Conservation (phyloP, 2,888 invertebrate genomes). For the Erebia epiphron region DNA sequence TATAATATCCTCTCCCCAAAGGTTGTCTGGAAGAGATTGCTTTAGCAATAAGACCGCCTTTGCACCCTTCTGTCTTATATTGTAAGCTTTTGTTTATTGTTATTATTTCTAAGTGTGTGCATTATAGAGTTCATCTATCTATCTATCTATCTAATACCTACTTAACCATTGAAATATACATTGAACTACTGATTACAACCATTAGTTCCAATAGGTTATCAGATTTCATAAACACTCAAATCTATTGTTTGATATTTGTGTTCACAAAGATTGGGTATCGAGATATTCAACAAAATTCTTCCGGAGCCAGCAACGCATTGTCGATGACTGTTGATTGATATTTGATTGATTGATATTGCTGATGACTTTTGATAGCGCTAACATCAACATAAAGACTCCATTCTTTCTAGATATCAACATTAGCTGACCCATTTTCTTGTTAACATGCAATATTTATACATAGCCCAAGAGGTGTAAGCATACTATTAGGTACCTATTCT, state of each 20-base stretch:
- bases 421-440: not conserved
- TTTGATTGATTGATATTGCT: slow-evolving; percentile 11
- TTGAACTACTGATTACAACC: not conserved
- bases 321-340: slow-evolving; percentile 14
- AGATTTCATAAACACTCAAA: not conserved
- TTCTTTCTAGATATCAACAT: not conserved
- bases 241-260: slow-evolving; percentile 4
- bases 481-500: too few relatives aligned
- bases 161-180: too few relatives aligned
- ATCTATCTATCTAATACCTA: too few relatives aligned
- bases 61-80: too few relatives aligned
- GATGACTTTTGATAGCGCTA: slow-evolving; percentile 9
- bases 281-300: slow-evolving; percentile 6
- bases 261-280: not conserved
- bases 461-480: too few relatives aligned
- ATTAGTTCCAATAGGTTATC: not conserved
- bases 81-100: too few relatives aligned
- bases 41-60: too few relatives aligned
- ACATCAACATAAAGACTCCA: slow-evolving; percentile 2
- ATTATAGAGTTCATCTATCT: too few relatives aligned
- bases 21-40: too few relatives aligned
- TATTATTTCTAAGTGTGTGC: too few relatives aligned
- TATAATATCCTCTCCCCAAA: too few relatives aligned
- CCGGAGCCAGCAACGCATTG: not conserved
- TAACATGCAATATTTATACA: not conserved